These are phyloP conservation scores for Gnathonemus echidnorhynchus DNA, from an alignment of 2,113 vertebrate genomes.

Conservation along the genomic window DNA sequence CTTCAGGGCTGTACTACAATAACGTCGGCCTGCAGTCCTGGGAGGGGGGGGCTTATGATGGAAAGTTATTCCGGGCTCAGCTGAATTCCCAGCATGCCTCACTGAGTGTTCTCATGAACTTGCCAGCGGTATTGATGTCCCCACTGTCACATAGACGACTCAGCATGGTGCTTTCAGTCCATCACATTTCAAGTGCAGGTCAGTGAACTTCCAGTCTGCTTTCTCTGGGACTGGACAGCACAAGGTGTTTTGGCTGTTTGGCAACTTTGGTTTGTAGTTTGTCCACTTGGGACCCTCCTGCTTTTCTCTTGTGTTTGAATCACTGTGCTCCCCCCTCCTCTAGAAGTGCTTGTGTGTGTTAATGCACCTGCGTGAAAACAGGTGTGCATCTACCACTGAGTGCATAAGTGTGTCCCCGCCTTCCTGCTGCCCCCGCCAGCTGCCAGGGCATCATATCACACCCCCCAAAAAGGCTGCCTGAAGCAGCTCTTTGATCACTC, in stretches of 20 bases:
- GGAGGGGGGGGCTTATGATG: neutral
- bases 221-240: neutral
- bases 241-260: neutral
- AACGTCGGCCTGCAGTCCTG: neutral
- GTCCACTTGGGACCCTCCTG: neutral
- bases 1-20: neutral
- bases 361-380: neutral
- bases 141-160: neutral
- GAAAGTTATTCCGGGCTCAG: neutral
- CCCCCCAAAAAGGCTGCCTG: neutral
- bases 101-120: neutral
- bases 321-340: neutral
- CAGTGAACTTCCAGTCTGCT: neutral
- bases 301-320: neutral
- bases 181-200: neutral
- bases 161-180: neutral
- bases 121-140: neutral
- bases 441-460: neutral
- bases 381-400: neutral
- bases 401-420: neutral
- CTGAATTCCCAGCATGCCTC: neutral
- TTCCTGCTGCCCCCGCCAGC: neutral
- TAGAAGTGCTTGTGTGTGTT: neutral
- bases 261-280: neutral
- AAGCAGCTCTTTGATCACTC: neutral